Evolutionary conservation across 2,113 vertebrate genomes (phyloP).

Genomic region (Malurus elegans): DNA sequence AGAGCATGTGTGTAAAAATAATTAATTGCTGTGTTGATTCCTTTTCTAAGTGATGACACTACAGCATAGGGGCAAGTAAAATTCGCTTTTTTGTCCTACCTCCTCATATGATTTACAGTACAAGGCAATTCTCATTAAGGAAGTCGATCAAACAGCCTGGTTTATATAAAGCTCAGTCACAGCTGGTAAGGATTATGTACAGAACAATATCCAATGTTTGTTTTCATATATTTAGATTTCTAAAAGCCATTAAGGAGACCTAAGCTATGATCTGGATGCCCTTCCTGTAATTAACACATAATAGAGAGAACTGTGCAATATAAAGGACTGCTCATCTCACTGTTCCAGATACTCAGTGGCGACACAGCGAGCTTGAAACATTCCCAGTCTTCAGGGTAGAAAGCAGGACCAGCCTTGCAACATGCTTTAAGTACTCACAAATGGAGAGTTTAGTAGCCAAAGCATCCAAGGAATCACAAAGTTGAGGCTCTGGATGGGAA

Average conservation of each 20-base stretch:
- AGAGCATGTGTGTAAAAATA: neutral
- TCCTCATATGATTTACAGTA: neutral
- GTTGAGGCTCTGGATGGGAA: neutral
- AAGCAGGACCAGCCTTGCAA: neutral
- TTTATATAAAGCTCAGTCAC: conserved; percentile 42
- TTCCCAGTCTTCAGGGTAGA: neutral
- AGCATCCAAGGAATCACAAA: neutral
- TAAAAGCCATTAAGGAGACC: conserved; percentile 13
- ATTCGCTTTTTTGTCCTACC: conserved; percentile 3
- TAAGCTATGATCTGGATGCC: conserved; percentile 2
- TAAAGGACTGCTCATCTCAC: neutral
- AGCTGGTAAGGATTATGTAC: conserved; percentile 37
- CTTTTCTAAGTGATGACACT: conserved; percentile 11
- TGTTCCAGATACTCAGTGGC: neutral
- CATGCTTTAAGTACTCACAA: neutral
- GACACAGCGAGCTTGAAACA: accelerated
- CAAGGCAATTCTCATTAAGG: conserved; percentile 14
- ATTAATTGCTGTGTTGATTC: conserved; percentile 3
- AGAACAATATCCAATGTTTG: conserved; percentile 25
- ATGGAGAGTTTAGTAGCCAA: neutral
- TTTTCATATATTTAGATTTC: conserved; percentile 44
- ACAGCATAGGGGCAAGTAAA: neutral
- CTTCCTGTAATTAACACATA: conserved; percentile 14
- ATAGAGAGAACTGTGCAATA: neutral
- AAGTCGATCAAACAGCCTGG: neutral